Percentiles rank a stretch among this genome's conserved stretches.
Conservation (phyloP, 2,888 invertebrate genomes). For the Macrophya annulata region DNA sequence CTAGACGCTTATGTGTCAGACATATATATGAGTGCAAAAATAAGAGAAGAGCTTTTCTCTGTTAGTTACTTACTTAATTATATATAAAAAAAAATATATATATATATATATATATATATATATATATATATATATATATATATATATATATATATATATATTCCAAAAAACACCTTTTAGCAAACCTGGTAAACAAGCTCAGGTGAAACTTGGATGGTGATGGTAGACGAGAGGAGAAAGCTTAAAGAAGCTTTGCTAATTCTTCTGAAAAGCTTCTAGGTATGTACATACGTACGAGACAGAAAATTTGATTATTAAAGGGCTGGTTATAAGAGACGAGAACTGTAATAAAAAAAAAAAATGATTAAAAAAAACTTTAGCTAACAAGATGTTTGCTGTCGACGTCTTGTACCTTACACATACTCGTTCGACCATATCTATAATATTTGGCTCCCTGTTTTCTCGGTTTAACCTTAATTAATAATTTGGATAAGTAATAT, state of each 20-base stretch:
- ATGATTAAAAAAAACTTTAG: not conserved
- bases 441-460: not conserved
- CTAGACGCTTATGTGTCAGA: not conserved
- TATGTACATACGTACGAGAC: too few relatives aligned
- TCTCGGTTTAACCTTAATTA: not conserved
- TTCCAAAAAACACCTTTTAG: not conserved
- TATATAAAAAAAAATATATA: too few relatives aligned
- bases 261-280: slow-evolving; percentile 22
- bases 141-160: too few relatives aligned
- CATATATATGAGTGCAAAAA: not conserved
- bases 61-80: too few relatives aligned
- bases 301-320: slow-evolving; percentile 26
- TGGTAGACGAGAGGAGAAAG: not conserved
- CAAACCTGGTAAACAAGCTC: not conserved
- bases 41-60: not conserved
- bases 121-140: too few relatives aligned
- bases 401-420: not conserved
- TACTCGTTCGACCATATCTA: not conserved
- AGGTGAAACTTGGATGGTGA: not conserved
- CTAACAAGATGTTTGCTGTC: slow-evolving; percentile 43
- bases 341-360: slow-evolving; percentile 6
- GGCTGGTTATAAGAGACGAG: slow-evolving; percentile 1
- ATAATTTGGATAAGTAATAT: too few relatives aligned
- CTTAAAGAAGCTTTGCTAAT: slow-evolving; percentile 36
- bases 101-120: too few relatives aligned